These are phyloP conservation scores for Lacerta bilineata DNA, from an alignment of 2,797 vertebrate species.

Conservation along the genomic window DNA sequence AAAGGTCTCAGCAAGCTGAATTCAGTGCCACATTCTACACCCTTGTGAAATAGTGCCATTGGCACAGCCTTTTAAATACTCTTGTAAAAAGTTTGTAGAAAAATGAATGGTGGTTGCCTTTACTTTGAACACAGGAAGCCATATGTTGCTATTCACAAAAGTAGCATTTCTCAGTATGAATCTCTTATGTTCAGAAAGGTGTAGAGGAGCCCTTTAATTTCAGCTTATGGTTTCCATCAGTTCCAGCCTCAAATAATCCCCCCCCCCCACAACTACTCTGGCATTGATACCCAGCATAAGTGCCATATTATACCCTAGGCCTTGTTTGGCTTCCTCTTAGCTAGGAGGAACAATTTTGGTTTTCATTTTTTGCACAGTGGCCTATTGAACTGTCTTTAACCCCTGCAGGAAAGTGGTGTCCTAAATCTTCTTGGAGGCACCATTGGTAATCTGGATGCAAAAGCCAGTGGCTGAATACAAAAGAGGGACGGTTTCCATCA, in stretches of 20 bases:
- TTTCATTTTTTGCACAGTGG: constrained; percentile 5
- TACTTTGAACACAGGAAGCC: not conserved
- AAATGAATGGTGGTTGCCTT: not conserved
- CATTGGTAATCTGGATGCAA: not conserved
- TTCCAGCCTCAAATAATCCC: not conserved
- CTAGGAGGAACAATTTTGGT: constrained; percentile 2
- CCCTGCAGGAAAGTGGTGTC: not conserved
- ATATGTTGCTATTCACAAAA: not conserved
- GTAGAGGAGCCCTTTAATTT: not conserved
- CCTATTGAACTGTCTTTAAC: not conserved
- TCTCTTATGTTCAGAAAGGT: not conserved
- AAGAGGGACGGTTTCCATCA: not conserved
- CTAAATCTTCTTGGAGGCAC: not conserved
- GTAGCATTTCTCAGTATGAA: not conserved
- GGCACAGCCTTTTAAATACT: not conserved
- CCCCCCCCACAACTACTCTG: not conserved
- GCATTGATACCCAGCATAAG: not conserved
- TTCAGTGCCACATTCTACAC: not conserved
- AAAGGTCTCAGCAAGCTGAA: too few species aligned
- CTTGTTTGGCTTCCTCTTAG: not conserved
- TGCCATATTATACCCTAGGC: not conserved
- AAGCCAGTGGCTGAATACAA: too few species aligned
- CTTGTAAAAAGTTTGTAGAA: not conserved
- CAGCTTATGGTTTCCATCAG: not conserved
- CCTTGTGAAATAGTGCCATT: not conserved